Percentiles rank a stretch among this genome's conserved stretches.
These are phyloP conservation scores for Saxicola maurus DNA, from an alignment of 2,797 vertebrate genomes.

Conservation along the genomic window DNA sequence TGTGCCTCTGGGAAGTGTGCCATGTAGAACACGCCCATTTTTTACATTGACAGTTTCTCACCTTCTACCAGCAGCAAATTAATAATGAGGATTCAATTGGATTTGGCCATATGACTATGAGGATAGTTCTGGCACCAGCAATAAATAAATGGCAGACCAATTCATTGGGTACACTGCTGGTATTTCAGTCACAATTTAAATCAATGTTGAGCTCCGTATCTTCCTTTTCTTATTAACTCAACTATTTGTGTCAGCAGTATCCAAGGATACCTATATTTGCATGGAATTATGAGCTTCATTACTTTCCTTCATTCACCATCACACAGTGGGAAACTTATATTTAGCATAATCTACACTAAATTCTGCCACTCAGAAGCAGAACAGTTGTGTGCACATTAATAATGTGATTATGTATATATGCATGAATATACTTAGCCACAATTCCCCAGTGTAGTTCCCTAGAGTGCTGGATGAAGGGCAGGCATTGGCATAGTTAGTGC, in stretches of 20 bases:
- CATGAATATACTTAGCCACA: not conserved
- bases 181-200: constrained; percentile 18
- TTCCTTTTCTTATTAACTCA: constrained; percentile 20
- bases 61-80: constrained; percentile 40
- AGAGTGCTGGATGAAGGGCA: not conserved
- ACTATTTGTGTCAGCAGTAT: constrained; percentile 27
- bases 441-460: rapidly evolving
- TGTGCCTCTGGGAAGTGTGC: not conserved
- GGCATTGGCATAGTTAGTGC: not conserved
- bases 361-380: constrained; percentile 14
- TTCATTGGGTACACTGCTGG: constrained; percentile 30
- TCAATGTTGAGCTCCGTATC: not conserved
- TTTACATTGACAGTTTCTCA: constrained; percentile 25
- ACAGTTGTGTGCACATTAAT: not conserved
- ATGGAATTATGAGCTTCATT: constrained; percentile 43
- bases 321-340: constrained; percentile 1
- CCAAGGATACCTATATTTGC: constrained; percentile 39
- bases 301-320: constrained; percentile 30
- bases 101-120: constrained; percentile 15
- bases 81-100: constrained; percentile 46
- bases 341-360: constrained; percentile 11
- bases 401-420: not conserved
- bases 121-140: constrained; percentile 11
- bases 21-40: not conserved
- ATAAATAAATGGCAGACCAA: constrained; percentile 28